Evolutionary conservation across 2,113 vertebrate species (phyloP).

Genomic region (Notechis scutatus): DNA sequence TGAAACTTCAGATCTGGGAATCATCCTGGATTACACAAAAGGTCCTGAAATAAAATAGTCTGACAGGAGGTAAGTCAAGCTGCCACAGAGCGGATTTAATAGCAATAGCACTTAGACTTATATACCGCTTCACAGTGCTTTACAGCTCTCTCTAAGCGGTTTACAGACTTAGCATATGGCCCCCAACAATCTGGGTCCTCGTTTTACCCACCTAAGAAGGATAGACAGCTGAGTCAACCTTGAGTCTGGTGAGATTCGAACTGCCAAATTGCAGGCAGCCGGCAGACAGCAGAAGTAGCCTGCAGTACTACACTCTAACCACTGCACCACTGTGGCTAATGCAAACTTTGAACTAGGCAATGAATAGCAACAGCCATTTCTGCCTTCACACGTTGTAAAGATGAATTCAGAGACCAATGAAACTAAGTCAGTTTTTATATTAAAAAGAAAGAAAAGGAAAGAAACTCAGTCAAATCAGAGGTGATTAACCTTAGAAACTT

Average conservation of each 20-base stretch:
- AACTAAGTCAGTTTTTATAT: background rate
- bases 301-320: too few relatives aligned
- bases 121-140: too few relatives aligned
- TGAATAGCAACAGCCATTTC: background rate
- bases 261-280: too few relatives aligned
- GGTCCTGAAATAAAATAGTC: background rate
- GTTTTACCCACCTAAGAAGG: too few relatives aligned
- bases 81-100: background rate
- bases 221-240: too few relatives aligned
- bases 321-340: background rate
- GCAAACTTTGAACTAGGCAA: background rate
- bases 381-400: background rate
- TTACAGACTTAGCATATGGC: too few relatives aligned
- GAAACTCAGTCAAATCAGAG: background rate
- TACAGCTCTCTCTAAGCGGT: too few relatives aligned
- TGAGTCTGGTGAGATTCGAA: too few relatives aligned
- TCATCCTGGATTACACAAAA: fast-evolving
- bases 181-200: too few relatives aligned
- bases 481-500: background rate
- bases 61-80: background rate
- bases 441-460: too few relatives aligned
- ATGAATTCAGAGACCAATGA: background rate
- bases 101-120: too few relatives aligned
- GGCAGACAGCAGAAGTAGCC: too few relatives aligned
- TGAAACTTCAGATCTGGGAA: background rate